Base-by-base conservation (phyloP, 2,113 vertebrate species). In the Nyctereutes procyonoides region DNA sequence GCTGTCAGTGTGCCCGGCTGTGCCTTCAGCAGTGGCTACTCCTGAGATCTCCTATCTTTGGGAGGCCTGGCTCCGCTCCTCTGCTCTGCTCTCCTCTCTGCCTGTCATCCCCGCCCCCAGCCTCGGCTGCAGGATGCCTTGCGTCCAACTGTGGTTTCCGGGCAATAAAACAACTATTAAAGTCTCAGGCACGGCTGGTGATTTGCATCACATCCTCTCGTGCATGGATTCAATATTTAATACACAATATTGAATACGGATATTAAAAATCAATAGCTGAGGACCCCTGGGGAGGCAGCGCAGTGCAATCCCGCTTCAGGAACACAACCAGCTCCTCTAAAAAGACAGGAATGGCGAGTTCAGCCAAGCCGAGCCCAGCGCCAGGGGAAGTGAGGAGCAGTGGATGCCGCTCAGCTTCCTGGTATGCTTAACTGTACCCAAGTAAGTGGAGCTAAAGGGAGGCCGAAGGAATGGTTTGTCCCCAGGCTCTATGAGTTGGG, bases 181-280 rank as follows among this genome's bases (percentile, higher is more conserved):
- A 99, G 98, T 98, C 98, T 98, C 97, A 98, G 98, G 98, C 98
- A 98, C 98, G 97, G 98, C 98, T 98, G 97, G 98, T 98, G 98
- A 98, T 98, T 98, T 98, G 98, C 98, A 98, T 98, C 98, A 98
- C 98, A 98, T 98, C 98, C 98, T 98, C 98, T 98, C 98, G 98
- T 98, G 98, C 98, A 98, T 97, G 98, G 98, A 98, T 98, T 97
- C 98, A 98, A 98, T 98, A 98, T 98, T 98, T 98, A 98, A 97
- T 98, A 98, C 98, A 98, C 98, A 98, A 98, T 98, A 99, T 99
- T 98, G 98, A 99, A 98, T 98, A 98, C 97, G 97, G 98, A 98
- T 98, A 98, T 98, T 98, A 98, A 98, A 99, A 98, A 99, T 99
- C 98, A 98, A 98, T 99, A 99, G 98, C 98, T 98, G 97, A 95